Conservation (phyloP, 2,888 invertebrate genomes). For the Mellilla xanthometata region DNA sequence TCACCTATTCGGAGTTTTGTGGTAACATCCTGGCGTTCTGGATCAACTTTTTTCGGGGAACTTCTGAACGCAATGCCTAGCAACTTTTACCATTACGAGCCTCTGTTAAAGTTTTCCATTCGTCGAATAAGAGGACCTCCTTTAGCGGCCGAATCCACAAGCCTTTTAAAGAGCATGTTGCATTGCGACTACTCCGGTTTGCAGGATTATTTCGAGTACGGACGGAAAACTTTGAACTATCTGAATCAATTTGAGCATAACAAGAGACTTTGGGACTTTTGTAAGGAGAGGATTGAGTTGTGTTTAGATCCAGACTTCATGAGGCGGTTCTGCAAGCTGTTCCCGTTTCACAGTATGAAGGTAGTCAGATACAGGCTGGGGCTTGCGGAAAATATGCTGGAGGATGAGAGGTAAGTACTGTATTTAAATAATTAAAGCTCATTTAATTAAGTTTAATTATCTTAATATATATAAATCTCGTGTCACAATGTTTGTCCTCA, state of each 20-base stretch:
- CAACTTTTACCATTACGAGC: conserved; percentile 95
- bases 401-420: conserved; percentile 85
- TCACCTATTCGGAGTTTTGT: conserved; percentile 89
- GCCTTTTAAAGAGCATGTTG: conserved; percentile 87
- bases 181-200: conserved; percentile 89
- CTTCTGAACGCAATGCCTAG: conserved; percentile 92
- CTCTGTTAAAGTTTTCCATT: conserved; percentile 91
- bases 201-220: conserved; percentile 90
- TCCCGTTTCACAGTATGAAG: conserved; percentile 95
- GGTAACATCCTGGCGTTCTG: conserved; percentile 94
- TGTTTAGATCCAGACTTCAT: conserved; percentile 85
- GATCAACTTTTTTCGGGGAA: conserved; percentile 94
- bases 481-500: too few relatives aligned
- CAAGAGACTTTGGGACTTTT: conserved; percentile 91
- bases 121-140: conserved; percentile 90
- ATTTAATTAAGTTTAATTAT: too few relatives aligned
- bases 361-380: conserved; percentile 89
- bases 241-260: conserved; percentile 90
- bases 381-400: conserved; percentile 87
- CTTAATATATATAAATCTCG: too few relatives aligned
- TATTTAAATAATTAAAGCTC: too few relatives aligned
- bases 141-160: conserved; percentile 85
- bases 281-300: conserved; percentile 81
- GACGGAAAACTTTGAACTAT: conserved; percentile 86
- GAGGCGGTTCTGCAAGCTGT: conserved; percentile 89